Percentiles rank a stretch among this genome's conserved stretches.
These are phyloP conservation scores for Asteroscopus sphinx DNA, from an alignment of 2,888 invertebrate species.

Conservation along the genomic window DNA sequence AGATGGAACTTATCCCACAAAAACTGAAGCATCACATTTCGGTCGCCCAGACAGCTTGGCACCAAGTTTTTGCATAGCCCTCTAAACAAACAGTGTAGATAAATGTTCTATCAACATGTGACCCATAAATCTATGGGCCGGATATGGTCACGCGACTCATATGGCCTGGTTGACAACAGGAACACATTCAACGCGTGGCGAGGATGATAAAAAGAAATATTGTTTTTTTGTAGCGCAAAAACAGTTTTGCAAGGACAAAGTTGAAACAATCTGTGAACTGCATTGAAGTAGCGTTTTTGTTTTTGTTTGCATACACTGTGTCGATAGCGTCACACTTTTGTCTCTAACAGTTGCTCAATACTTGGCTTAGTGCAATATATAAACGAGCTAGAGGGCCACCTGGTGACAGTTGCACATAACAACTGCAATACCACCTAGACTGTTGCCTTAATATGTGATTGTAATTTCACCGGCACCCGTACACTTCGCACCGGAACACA, in stretches of 20 bases:
- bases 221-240: slow-evolving; percentile 5
- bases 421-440: no score
- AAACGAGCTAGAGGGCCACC: no score
- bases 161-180: slow-evolving; percentile 30
- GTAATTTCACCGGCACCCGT: no score
- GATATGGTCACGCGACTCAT: slow-evolving; percentile 75
- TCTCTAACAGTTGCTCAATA: no score
- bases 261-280: slow-evolving; percentile 9
- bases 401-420: no score
- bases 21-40: slow-evolving; percentile 42
- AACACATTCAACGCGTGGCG: slow-evolving; percentile 53
- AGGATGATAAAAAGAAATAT: slow-evolving; percentile 12
- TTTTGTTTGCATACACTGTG: no score
- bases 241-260: not conserved
- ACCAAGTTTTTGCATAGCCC: slow-evolving; percentile 73
- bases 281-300: not conserved
- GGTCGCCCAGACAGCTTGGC: slow-evolving; percentile 78
- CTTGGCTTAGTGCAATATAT: no score
- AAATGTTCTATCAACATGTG: slow-evolving; percentile 66
- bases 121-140: slow-evolving; percentile 74
- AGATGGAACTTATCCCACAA: slow-evolving; percentile 22
- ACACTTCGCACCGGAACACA: no score
- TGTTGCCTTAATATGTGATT: no score
- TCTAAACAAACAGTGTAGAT: slow-evolving; percentile 59
- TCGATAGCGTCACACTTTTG: no score